Base-by-base conservation (phyloP, 2,888 invertebrate genomes). In the Acrobasis repandana region DNA sequence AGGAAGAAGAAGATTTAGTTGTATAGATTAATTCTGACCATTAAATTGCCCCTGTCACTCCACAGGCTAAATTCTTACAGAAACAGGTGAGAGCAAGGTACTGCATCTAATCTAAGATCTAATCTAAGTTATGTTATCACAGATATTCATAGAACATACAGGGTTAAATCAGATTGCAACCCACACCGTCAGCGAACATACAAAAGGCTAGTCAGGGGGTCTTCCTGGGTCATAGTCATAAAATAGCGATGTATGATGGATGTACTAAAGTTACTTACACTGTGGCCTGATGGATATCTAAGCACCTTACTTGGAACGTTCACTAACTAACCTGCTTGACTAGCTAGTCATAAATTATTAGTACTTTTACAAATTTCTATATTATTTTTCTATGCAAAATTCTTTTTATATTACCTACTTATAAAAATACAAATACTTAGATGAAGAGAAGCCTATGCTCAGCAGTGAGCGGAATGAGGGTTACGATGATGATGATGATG, bases 211-310 rank as follows among this genome's bases (percentile, higher is more conserved):
- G 63, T 67, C 66, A 63, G 63, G 60, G 66, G 34, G 65, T 64
- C 70, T 78, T 79, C 74, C 78, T 67, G 72, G 74, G 73, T 76
- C 77, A 63, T 62, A n/a, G n/a, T n/a, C n/a, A n/a, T n/a, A n/a
- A n/a, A n/a, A 61, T 70, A 75, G 77, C 66, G 67, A 67, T 67
- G 62, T 54, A 67, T 78, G 80, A 81, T 76, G 72, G 80, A 79
- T 79, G 20, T 16, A n/a, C 20, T 54, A n/a, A 15, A 20, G 9
- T 20, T 52, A 16, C 52, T 36, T 36, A 15, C 9, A 16, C 16
- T 36, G 16, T 36, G 9, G 16, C 16, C 16, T 52, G 52, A 52
- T 52, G 16, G 36, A 36, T 36, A 52, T 52, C 52, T 34, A 16
- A 16, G 36, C 11, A 2, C 14, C 52, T 52, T 36, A 16, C 43